phyloP scores from a whole-genome alignment of 1,140 invertebrate species.

The Monomorium pharaonis region DNA sequence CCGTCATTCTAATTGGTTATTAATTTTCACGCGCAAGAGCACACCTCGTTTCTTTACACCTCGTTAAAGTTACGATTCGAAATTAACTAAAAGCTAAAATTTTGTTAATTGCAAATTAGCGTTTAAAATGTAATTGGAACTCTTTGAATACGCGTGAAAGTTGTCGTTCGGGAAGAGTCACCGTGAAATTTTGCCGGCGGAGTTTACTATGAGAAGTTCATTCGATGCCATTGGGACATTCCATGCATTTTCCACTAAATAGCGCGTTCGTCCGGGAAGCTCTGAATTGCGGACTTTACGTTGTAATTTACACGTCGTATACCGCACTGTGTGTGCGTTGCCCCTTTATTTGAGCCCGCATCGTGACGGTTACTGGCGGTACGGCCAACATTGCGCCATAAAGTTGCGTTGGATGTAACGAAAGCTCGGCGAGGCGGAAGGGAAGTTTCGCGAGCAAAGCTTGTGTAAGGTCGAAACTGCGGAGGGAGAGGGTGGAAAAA shows the following conservation, averaged over 20 bases:
- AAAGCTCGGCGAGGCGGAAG: slow-evolving; percentile 34
- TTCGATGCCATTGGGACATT: slow-evolving; percentile 14
- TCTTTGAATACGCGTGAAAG: background rate
- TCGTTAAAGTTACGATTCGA: too few relatives aligned
- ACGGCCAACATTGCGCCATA: slow-evolving; percentile 45
- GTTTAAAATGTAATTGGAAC: background rate
- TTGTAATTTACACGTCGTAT: slow-evolving; percentile 56
- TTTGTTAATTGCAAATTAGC: background rate
- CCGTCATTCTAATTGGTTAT: too few relatives aligned
- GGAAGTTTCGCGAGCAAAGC: slow-evolving; percentile 16
- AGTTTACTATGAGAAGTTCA: background rate
- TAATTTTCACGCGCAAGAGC: too few relatives aligned
- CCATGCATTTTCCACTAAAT: slow-evolving; percentile 35
- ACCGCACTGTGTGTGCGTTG: slow-evolving; percentile 1
- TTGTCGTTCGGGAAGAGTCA: background rate
- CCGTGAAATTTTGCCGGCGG: background rate
- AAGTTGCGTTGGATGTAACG: slow-evolving; percentile 50
- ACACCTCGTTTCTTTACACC: too few relatives aligned
- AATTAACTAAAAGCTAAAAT: background rate
- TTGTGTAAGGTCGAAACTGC: too few relatives aligned
- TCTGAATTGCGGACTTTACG: slow-evolving; percentile 46
- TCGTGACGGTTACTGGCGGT: slow-evolving; percentile 39
- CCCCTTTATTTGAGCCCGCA: slow-evolving; percentile 53
- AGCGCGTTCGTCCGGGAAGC: slow-evolving; percentile 8
- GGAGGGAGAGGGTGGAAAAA: slow-evolving; percentile 16